Conservation (phyloP, 2,797 vertebrate genomes). For the Octomys mimax region DNA sequence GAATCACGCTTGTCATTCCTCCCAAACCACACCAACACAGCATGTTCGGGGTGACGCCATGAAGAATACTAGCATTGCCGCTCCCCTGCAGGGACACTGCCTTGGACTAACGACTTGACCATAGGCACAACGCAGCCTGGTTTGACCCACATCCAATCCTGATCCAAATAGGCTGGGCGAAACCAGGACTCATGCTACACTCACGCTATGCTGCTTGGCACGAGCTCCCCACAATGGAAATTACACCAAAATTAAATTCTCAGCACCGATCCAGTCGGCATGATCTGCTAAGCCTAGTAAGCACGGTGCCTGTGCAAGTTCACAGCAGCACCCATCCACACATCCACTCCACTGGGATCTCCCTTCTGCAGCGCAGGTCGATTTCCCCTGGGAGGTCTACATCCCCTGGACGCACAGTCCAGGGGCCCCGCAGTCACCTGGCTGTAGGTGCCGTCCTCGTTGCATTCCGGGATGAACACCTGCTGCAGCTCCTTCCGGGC, state of each 20-base stretch:
- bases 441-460: slow-evolving; percentile 97
- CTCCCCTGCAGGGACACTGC: fast-evolving
- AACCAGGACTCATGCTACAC: neutral
- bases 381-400: no score
- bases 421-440: slow-evolving; percentile 90
- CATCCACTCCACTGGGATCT: neutral
- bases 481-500: slow-evolving; percentile 97
- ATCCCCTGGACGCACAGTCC: no score
- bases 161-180: neutral
- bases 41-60: neutral
- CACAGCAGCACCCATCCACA: neutral
- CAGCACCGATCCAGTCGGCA: fast-evolving
- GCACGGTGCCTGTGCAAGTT: neutral
- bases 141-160: no score
- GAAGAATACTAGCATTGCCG: neutral
- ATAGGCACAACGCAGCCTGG: neutral
- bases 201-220: fast-evolving
- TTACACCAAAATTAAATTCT: neutral
- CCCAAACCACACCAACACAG: neutral
- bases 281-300: no score
- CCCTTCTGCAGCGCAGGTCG: neutral
- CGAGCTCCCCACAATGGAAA: neutral
- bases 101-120: no score
- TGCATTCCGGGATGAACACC: slow-evolving; percentile 98
- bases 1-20: neutral